Conservation (phyloP, 2,797 vertebrate genomes). For the Typhlichthys eigenmanni region DNA sequence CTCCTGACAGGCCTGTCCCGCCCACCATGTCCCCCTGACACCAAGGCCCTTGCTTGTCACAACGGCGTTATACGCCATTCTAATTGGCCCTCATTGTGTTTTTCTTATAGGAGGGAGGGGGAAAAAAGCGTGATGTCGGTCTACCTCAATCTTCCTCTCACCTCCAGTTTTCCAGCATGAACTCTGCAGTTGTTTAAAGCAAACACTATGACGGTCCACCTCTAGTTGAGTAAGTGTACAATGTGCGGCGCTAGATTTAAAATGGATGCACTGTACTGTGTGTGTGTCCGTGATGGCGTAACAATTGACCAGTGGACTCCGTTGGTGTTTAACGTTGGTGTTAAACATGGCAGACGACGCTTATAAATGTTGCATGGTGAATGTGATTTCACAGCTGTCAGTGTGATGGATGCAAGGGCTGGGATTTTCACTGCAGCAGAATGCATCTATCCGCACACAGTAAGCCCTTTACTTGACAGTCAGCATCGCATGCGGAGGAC, state of each 20-base stretch:
- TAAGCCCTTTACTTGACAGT: constrained; percentile 79
- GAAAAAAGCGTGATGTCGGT: constrained; percentile 28
- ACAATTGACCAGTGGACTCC: constrained; percentile 15
- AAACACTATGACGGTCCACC: constrained; percentile 1
- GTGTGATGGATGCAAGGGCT: constrained; percentile 85
- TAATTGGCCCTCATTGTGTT: constrained; percentile 71
- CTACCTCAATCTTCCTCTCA: constrained; percentile 23
- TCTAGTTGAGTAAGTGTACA: constrained; percentile 8
- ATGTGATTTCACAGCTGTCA: constrained; percentile 91
- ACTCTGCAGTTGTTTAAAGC: constrained; percentile 21
- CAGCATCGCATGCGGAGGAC: background rate
- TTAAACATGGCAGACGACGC: constrained; percentile 56
- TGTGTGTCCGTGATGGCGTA: background rate
- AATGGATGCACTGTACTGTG: too few species aligned
- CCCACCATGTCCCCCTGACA: constrained; percentile 72
- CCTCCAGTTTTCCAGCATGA: background rate
- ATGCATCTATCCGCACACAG: constrained; percentile 87
- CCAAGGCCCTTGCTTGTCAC: constrained; percentile 71
- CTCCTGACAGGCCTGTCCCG: constrained; percentile 75
- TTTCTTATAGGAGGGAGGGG: constrained; percentile 24
- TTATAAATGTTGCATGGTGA: constrained; percentile 81
- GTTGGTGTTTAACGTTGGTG: constrained; percentile 54
- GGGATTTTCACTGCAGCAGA: constrained; percentile 74
- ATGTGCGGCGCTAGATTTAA: too few species aligned
- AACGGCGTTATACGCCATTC: constrained; percentile 39